Base-by-base conservation (phyloP, 2,113 vertebrate genomes). In the Taurulus bubalis region DNA sequence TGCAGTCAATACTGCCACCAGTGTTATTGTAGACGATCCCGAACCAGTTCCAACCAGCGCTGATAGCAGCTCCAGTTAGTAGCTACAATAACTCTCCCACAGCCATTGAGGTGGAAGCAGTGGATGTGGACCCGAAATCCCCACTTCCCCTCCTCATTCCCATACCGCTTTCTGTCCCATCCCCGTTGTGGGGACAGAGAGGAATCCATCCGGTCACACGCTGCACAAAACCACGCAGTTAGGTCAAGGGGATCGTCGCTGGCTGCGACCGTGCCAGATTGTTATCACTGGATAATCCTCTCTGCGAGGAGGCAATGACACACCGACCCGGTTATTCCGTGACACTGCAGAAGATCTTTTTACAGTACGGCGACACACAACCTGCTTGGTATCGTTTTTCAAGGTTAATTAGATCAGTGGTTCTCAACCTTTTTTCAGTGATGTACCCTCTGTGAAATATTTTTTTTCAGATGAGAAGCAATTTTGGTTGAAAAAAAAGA, bases 131-230 rank as follows among this genome's bases (percentile, higher is more conserved):
- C 75, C 75, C 69, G 66, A 90, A 89, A 88, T 83, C 83, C 87
- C 83, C 65, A 84, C 83, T 90, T 92, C 92, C 91, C 79, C 63
- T 90, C 73, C 51, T 87, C 82, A 86, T 92, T 90, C 92, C 79
- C 83, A 89, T 85, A 90, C 85, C 3, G 40, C 80, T 62, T 26
- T 65, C 88, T 51, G 65, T 79, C 76, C 85, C 87, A 84, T 86
- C 90, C 89, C 84, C 89, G 80, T 89, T 69, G 81, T 72, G 67
- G 86, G 82, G 89, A 90, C 87, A 91, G 82, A 90, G 87, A 88
- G 79, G 82, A 86, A 77, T 75, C 87, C 87, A 82, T 95, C 94
- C 94, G 91, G 93, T 94, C 94, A 89, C 94, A 94, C 90, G 89
- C 89, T 92, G 89, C 87, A 87, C 88, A 91, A 74, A 90, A 84